These are phyloP conservation scores for Actenoides hombroni DNA, from an alignment of 2,113 vertebrate species.

Conservation along the genomic window DNA sequence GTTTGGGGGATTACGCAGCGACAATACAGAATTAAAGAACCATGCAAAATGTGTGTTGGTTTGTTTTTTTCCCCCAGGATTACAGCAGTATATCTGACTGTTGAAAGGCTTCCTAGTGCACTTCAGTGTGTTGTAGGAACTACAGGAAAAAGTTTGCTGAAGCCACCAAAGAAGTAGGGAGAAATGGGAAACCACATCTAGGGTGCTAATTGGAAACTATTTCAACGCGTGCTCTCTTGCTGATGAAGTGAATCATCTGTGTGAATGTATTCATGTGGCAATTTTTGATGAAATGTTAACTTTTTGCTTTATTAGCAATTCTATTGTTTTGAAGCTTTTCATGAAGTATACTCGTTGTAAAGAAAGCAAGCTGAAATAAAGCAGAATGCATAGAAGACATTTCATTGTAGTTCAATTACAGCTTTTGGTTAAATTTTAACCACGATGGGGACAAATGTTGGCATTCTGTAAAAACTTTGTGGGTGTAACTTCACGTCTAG, in stretches of 20 bases:
- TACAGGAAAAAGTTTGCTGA: slow-evolving; percentile 18
- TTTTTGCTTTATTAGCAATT: slow-evolving; percentile 57
- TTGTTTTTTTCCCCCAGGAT: not conserved
- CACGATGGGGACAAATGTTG: slow-evolving; percentile 62
- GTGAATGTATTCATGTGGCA: slow-evolving; percentile 49
- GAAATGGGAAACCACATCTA: slow-evolving; percentile 55
- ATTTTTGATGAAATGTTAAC: slow-evolving; percentile 65
- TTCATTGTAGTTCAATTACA: slow-evolving; percentile 62
- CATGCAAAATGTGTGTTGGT: not conserved
- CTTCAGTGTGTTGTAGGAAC: not conserved
- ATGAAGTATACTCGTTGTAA: slow-evolving; percentile 50
- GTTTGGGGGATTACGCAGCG: not conserved
- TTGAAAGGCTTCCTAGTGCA: slow-evolving; percentile 36
- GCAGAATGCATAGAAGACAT: slow-evolving; percentile 60
- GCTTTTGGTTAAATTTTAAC: slow-evolving; percentile 64
- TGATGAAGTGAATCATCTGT: slow-evolving; percentile 61
- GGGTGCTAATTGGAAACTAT: slow-evolving; percentile 48
- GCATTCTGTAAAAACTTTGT: slow-evolving; percentile 45
- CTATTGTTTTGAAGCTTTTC: slow-evolving; percentile 56
- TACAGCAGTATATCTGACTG: not conserved
- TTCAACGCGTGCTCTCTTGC: slow-evolving; percentile 44
- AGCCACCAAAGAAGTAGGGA: slow-evolving; percentile 43
- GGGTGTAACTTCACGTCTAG: slow-evolving; percentile 58
- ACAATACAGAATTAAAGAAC: not conserved
- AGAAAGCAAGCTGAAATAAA: slow-evolving; percentile 63